Evolutionary conservation across 2,888 invertebrate genomes (phyloP), one percentile per base, ranked within the genome.

Genomic region (Steinernema hermaphroditum): DNA sequence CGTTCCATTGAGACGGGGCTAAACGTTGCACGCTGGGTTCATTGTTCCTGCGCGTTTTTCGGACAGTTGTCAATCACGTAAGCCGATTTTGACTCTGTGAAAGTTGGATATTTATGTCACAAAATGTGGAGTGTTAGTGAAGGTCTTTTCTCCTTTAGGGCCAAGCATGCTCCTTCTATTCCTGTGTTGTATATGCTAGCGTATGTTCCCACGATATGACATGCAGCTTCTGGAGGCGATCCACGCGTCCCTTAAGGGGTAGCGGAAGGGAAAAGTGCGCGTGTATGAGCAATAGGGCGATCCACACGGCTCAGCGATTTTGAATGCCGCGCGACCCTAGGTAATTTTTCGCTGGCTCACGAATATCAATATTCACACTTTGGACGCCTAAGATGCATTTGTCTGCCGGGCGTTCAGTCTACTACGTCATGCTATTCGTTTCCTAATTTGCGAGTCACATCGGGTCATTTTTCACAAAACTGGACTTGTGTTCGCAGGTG

Each of bases 351-450:
- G 27, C 54, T 22, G 54, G n/a, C 54, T 16, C 19, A 24, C n/a
- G 16, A 54, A 54, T 54, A 54, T 54, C 54, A 54, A 54, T 54
- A 54, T 54, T 54, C 54, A 54, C 27, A 54, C 54, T 54, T 54
- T 54, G 16, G 46, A 37, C 46, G 22, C 22, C 9, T 46, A n/a
- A 46, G 46, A 46, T 19, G 46, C 22, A 9, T n/a, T 46, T 46
- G 46, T 46, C 46, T 46, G 46, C 46, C 16, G 6, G 46, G 46
- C 46, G 6, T 46, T 46, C n/a, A 37, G 12, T 12, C 4, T 12
- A 37, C 37, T 4, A 12, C 37, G 37, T 37, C 12, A 37, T n/a
- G n/a, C n/a, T n/a, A n/a, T n/a, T n/a, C n/a, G n/a, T n/a, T n/a
- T n/a, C n/a, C n/a, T n/a, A n/a, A n/a, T n/a, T n/a, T n/a, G n/a